Conservation (phyloP, 2,797 vertebrate genomes). For the Pangasius djambal region DNA sequence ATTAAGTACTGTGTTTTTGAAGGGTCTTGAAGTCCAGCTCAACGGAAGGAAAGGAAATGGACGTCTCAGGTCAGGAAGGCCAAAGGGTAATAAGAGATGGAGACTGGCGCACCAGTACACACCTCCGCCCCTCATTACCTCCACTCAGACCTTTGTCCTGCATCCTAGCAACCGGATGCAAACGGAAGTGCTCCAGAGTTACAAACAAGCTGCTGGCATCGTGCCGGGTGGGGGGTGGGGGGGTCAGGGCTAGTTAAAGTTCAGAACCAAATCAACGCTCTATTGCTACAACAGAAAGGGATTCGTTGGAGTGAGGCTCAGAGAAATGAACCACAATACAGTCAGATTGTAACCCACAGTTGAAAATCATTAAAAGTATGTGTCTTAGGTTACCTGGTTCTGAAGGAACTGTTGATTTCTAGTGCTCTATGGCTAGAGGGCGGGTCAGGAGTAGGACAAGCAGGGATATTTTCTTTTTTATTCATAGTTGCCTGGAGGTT, state of each 20-base stretch:
- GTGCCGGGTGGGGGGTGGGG: not conserved
- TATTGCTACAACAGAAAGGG: not conserved
- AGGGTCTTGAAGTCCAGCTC: not conserved
- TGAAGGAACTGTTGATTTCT: not conserved
- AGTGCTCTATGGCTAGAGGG: not conserved
- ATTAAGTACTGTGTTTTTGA: slow-evolving; percentile 7
- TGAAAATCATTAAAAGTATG: not conserved
- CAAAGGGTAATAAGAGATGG: slow-evolving; percentile 5
- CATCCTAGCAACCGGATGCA: not conserved
- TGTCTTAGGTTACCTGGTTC: no score
- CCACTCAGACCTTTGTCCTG: not conserved
- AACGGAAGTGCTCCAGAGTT: not conserved
- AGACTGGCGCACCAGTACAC: not conserved
- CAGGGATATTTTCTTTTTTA: not conserved
- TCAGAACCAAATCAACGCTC: not conserved
- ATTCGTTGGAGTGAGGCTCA: not conserved
- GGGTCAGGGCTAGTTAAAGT: not conserved
- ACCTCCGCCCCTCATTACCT: not conserved
- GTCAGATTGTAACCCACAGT: not conserved
- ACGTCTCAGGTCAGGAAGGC: not conserved
- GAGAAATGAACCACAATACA: not conserved
- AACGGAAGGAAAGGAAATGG: not conserved
- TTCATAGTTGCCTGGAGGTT: not conserved
- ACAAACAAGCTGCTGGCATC: not conserved
- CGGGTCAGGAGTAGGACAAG: not conserved